Conservation (phyloP, 1,140 invertebrate genomes). For the Odontomachus brunneus region DNA sequence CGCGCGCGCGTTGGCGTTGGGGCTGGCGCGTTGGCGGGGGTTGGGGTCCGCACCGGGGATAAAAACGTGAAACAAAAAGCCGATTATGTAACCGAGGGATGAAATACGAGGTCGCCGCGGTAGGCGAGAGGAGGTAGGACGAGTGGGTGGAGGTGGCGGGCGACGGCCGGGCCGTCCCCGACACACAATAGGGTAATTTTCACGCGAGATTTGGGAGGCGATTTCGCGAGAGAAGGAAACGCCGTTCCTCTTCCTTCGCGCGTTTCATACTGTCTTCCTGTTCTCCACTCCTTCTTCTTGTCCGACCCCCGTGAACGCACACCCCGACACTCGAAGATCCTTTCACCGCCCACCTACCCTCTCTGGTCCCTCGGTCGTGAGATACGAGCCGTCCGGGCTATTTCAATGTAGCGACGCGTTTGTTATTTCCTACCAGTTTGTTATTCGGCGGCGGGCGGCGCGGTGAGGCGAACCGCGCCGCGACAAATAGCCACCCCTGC, state of each 20-base stretch:
- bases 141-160: conserved; percentile 58
- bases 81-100: conserved; percentile 84
- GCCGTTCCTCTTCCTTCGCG: conserved; percentile 46
- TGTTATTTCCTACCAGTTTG: conserved; percentile 84
- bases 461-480: conserved; percentile 63
- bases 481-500: conserved; percentile 74
- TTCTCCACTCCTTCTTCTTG: conserved; percentile 17
- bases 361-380: conserved; percentile 74
- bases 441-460: conserved; percentile 76
- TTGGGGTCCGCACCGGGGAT: conserved; percentile 71
- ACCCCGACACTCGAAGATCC: not conserved
- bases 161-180: conserved; percentile 61
- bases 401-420: conserved; percentile 85
- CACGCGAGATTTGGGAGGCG: conserved; percentile 86
- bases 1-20: not conserved
- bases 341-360: conserved; percentile 2
- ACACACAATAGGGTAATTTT: conserved; percentile 85
- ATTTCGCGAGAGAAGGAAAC: conserved; percentile 79
- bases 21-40: not conserved
- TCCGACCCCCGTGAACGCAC: not conserved
- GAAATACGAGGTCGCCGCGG: conserved; percentile 76
- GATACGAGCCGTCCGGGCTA: conserved; percentile 81
- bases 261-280: conserved; percentile 32
- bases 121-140: conserved; percentile 38
- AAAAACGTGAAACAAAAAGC: conserved; percentile 85